Evolutionary conservation across 2,113 vertebrate species (phyloP), one percentile per base, ranked within the genome.

Genomic region (Thomomys bottae): DNA sequence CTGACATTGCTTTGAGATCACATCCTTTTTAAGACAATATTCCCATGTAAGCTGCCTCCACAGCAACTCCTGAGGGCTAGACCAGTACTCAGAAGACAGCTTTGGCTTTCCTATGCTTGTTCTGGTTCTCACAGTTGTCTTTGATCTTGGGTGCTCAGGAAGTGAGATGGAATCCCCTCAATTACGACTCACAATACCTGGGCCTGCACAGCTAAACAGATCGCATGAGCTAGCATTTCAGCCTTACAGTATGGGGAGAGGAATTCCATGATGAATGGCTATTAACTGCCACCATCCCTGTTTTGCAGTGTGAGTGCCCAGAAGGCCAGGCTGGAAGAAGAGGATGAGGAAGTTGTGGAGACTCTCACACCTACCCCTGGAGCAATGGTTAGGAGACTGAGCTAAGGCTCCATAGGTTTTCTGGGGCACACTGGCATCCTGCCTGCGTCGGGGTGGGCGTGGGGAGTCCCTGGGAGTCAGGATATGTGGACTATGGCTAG

Each of bases 291-390:
- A 36, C 38, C 38, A 70, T 78, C 28, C 64, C 38, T 8, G 30
- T 32, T 64, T 81, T 54, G 76, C 42, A 87, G 78, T 34, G 54
- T 21, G 61, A n/a, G 26, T 38, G 30, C 72, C 76, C 87, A 71
- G 78, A 85, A 94, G 78, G 17, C 68, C 34, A 42, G 32, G 18
- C 57, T 23, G 15, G 36, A 94, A 72, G 42, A 75, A 40, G 45
- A n/a, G 42, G 49, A 66, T 0, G 1, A 91, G 90, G 90, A 96
- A 90, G 83, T 91, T 59, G 85, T 70, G 80, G 66, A 89, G 93
- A 88, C 49, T 54, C 49, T 54, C 49, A 54, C 15, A 17, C 49
- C 49, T 15, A 12, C 15, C 11, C 49, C 49, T 15, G 11, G 11
- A 36, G 59, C 73, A 45, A 18, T 0, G 21, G 64, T 36, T 70